These are phyloP conservation scores for Pollenia amentaria DNA, from an alignment of 2,888 invertebrate genomes.

Conservation along the genomic window DNA sequence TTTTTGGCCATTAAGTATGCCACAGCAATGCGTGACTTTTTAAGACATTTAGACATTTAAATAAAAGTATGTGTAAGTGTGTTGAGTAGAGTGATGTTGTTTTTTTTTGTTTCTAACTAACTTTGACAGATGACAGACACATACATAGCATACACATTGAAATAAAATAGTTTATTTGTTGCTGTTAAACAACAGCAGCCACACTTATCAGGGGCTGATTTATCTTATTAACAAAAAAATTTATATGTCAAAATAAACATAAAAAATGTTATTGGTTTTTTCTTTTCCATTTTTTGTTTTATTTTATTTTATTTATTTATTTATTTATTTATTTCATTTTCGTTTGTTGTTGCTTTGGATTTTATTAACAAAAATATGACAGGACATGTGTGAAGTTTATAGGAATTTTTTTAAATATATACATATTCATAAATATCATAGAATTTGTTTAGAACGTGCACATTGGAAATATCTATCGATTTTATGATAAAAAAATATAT, in stretches of 20 bases:
- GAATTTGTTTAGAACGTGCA: background rate
- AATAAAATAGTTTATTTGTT: conserved; percentile 68
- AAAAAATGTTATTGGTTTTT: conserved; percentile 30
- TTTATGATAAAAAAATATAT: no score
- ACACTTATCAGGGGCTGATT: conserved; percentile 38
- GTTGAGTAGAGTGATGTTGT: conserved; percentile 27
- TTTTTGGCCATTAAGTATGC: conserved; percentile 42
- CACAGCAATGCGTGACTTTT: conserved; percentile 61
- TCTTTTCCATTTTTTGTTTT: background rate
- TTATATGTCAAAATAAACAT: conserved; percentile 7
- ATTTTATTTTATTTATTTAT: background rate
- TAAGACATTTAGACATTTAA: background rate
- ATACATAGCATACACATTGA: conserved; percentile 39
- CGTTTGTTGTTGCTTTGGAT: background rate
- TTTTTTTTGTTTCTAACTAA: conserved; percentile 39
- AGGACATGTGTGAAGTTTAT: conserved; percentile 36
- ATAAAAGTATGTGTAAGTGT: background rate
- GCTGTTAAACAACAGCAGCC: background rate
- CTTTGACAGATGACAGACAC: conserved; percentile 68
- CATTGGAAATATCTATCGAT: background rate
- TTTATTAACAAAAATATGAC: conserved; percentile 18
- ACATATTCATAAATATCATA: background rate
- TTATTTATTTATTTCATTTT: no score
- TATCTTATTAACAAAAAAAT: conserved; percentile 6
- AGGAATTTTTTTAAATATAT: conserved; percentile 12